Evolutionary conservation across 2,113 vertebrate genomes (phyloP), one percentile per base, ranked within the genome.

Genomic region (Ochotona princeps): DNA sequence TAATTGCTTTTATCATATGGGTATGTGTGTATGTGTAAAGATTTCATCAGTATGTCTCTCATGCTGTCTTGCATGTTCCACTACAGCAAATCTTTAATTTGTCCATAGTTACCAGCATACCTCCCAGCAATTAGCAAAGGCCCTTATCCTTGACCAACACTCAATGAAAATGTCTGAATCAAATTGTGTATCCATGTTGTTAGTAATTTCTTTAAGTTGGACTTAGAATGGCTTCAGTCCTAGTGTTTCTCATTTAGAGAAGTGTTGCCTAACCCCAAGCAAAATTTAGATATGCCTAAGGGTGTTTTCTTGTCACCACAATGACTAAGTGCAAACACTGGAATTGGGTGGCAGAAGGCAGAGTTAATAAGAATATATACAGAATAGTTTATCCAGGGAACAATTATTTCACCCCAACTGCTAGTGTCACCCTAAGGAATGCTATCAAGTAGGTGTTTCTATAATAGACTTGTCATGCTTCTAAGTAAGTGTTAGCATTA

Each of bases 41-140:
- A 93, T 92, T 70, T 86, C 26, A 82, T 82, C 69, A 81, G 67
- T 75, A 90, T 79, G 13, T 83, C 54, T 66, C n/a, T 84, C 61
- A 94, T 25, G 83, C 28, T 17, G 49, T 67, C n/a, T 61, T 72
- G 7, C 12, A n/a, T 54, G 70, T 17, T 78, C 61, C 8, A 18
- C 76, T 83, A 61, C 2, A 61, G 61, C 38, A 81, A 75, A 93
- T 86, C 69, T 30, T 23, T 74, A 73, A 84, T 66, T 54, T 61
- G 2, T 84, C 57, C 70, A 54, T 8, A 89, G 35, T 91, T 44
- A 57, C 1, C 13, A 49, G 20, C 79, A 25, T 75, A 80, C 5
- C 9, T 69, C 32, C 35, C 38, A 95, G 35, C 4, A 90, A 25
- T 38, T 67, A 89, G 61, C 26, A 75, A 1, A 44, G 49, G 87